These are phyloP conservation scores for Drosophila kanekoi DNA, from an alignment of 2,888 invertebrate genomes.

Conservation along the genomic window DNA sequence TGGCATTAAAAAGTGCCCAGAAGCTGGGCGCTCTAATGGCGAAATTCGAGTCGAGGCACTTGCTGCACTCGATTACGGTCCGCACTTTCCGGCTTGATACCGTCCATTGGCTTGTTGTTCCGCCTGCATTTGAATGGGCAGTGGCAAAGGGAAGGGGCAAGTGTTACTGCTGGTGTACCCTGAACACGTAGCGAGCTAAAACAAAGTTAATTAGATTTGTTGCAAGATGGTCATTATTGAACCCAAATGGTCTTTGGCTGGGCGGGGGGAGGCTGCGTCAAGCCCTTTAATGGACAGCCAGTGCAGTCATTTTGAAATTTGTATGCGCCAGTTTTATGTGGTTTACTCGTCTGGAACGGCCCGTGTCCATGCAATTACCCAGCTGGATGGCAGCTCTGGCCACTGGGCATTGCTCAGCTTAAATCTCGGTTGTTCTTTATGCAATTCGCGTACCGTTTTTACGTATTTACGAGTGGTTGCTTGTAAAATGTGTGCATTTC, in stretches of 20 bases:
- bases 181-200: constrained; percentile 68
- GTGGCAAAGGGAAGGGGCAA: neutral
- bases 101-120: constrained; percentile 16
- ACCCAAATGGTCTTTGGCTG: constrained; percentile 42
- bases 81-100: constrained; percentile 60
- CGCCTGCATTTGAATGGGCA: constrained; percentile 18
- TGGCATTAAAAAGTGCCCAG: constrained; percentile 37
- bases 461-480: constrained; percentile 39
- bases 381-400: constrained; percentile 6
- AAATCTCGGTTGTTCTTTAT: constrained; percentile 27
- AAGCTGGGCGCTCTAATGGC: constrained; percentile 31
- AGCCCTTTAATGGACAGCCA: constrained; percentile 47
- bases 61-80: constrained; percentile 69
- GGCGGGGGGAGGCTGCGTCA: constrained; percentile 17
- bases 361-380: constrained; percentile 44
- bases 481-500: constrained; percentile 47
- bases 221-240: constrained; percentile 74
- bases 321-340: constrained; percentile 57
- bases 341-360: constrained; percentile 66
- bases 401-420: neutral
- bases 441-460: constrained; percentile 40
- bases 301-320: constrained; percentile 63
- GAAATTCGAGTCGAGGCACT: constrained; percentile 53
- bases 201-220: constrained; percentile 80
- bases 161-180: constrained; percentile 33